Percentiles rank a stretch among this genome's conserved stretches.
Conservation (phyloP, 2,888 invertebrate species). For the Taphrorychus bicolor region DNA sequence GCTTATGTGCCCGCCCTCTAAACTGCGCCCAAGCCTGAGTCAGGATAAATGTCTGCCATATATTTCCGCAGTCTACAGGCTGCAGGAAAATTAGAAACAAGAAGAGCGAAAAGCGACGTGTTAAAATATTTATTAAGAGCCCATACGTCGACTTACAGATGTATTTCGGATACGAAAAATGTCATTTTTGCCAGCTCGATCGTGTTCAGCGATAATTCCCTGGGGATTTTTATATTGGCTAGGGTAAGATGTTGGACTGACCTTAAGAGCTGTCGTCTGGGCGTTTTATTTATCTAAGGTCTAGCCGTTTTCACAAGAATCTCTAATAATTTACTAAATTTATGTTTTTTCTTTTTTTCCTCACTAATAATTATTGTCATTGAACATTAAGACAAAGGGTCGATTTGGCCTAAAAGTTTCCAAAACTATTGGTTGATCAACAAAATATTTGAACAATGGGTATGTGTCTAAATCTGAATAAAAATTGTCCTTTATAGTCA, state of each 20-base stretch:
- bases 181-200: slow-evolving; percentile 35
- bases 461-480: too few species aligned
- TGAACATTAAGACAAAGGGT: too few species aligned
- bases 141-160: slow-evolving; percentile 39
- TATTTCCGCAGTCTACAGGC: slow-evolving; percentile 23
- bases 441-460: too few species aligned
- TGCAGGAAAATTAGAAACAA: slow-evolving; percentile 32
- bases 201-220: slow-evolving; percentile 29
- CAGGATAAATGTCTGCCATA: slow-evolving; percentile 34
- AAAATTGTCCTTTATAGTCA: too few species aligned
- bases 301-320: too few species aligned
- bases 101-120: slow-evolving; percentile 27
- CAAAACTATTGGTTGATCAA: too few species aligned
- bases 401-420: too few species aligned
- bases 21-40: slow-evolving; percentile 30
- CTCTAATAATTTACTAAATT: too few species aligned
- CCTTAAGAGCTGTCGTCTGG: too few species aligned
- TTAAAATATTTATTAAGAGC: slow-evolving; percentile 41
- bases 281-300: too few species aligned
- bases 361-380: too few species aligned
- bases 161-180: slow-evolving; percentile 31
- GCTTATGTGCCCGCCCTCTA: slow-evolving; percentile 18
- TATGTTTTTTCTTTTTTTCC: too few species aligned
- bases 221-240: slow-evolving; percentile 22
- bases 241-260: not conserved